Evolutionary conservation across 1,140 invertebrate genomes (phyloP).

Genomic region (Drosophila insularis): DNA sequence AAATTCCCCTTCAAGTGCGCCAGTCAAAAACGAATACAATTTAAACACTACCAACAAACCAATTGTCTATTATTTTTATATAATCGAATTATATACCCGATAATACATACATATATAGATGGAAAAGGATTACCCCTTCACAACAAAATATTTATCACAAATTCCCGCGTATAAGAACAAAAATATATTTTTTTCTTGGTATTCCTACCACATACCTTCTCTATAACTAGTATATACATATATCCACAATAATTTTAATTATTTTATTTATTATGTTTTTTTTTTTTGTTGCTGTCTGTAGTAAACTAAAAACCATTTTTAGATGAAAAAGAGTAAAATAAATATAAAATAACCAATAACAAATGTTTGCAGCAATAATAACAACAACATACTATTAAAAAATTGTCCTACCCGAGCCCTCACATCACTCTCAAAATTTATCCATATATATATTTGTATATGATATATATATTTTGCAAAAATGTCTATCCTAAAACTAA

Average conservation of each 20-base stretch:
- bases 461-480: slow-evolving; percentile 38
- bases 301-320: slow-evolving; percentile 1
- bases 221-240: too few species aligned
- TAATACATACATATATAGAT: slow-evolving; percentile 16
- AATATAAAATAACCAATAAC: slow-evolving; percentile 15
- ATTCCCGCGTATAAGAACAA: slow-evolving; percentile 24
- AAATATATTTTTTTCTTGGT: too few species aligned
- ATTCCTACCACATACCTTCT: too few species aligned
- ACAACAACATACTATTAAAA: slow-evolving; percentile 61
- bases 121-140: background rate
- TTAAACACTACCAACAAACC: background rate
- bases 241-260: background rate
- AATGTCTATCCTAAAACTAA: slow-evolving; percentile 37
- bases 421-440: slow-evolving; percentile 55
- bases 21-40: slow-evolving; percentile 16
- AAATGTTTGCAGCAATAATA: slow-evolving; percentile 31
- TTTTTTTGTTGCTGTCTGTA: background rate
- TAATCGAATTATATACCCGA: slow-evolving; percentile 22
- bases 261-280: background rate
- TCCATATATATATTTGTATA: slow-evolving; percentile 36
- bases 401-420: slow-evolving; percentile 79
- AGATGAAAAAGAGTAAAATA: slow-evolving; percentile 25
- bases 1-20: slow-evolving; percentile 40
- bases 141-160: slow-evolving; percentile 19
- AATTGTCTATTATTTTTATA: slow-evolving; percentile 21